Percentiles rank a stretch among this genome's conserved stretches.
phyloP scores from a whole-genome alignment of 2,888 invertebrate species.

The Lymantria monacha region DNA sequence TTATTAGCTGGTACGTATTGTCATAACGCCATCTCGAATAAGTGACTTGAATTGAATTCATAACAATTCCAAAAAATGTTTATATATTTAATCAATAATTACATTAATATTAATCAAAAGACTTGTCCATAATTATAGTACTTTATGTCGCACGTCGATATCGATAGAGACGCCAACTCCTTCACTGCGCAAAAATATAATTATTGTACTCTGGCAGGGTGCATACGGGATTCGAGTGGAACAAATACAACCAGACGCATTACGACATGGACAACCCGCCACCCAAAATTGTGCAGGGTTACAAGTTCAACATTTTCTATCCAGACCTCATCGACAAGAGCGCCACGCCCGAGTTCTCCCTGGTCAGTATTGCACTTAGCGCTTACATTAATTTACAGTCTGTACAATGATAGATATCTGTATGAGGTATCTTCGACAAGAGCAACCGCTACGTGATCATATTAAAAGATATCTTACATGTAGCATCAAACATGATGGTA shows the following conservation, averaged over 20 bases:
- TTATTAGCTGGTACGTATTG: no score
- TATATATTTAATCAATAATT: no score
- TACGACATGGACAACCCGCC: slow-evolving; percentile 99
- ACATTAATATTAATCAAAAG: no score
- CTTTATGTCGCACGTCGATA: neutral
- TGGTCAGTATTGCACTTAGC: slow-evolving; percentile 79
- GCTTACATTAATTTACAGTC: no score
- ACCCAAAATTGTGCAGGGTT: slow-evolving; percentile 99
- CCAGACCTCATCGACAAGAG: slow-evolving; percentile 98
- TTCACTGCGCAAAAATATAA: neutral
- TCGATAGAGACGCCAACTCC: neutral
- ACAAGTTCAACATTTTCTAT: slow-evolving; percentile 99
- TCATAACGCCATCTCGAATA: no score
- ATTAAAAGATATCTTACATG: no score
- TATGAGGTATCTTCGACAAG: no score
- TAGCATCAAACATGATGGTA: no score
- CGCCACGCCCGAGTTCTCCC: slow-evolving; percentile 95
- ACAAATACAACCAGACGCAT: slow-evolving; percentile 99
- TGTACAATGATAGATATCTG: no score
- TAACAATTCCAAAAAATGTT: no score
- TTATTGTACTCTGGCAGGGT: slow-evolving; percentile 78
- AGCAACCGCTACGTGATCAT: neutral
- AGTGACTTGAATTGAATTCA: no score
- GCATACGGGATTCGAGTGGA: slow-evolving; percentile 99
- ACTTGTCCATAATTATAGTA: no score